These are phyloP conservation scores for Hydriomena furcata DNA, from an alignment of 2,888 invertebrate species.

Conservation along the genomic window DNA sequence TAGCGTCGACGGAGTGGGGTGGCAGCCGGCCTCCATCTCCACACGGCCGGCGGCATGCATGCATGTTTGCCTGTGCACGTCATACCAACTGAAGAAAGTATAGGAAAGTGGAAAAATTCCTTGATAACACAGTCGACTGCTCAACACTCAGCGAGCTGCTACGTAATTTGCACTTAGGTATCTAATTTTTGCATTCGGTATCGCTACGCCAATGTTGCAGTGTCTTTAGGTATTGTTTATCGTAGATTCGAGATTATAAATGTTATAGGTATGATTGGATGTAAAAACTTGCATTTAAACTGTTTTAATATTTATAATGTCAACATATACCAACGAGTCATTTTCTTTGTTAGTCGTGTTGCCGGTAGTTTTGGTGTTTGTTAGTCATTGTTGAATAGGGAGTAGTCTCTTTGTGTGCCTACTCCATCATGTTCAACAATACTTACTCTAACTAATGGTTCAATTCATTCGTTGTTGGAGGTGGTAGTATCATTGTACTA, in stretches of 20 bases:
- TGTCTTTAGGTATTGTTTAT: constrained; percentile 5
- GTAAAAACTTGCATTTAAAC: constrained; percentile 1
- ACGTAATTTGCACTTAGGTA: constrained; percentile 44
- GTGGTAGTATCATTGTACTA: constrained; percentile 40
- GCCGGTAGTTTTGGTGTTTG: constrained; percentile 49
- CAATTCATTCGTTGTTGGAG: constrained; percentile 51
- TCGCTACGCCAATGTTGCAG: not conserved
- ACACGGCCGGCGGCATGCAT: constrained; percentile 53
- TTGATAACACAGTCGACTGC: constrained; percentile 52
- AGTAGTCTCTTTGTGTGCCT: constrained; percentile 57
- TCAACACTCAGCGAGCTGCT: constrained; percentile 48
- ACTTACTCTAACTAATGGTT: constrained; percentile 58
- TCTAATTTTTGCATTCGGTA: constrained; percentile 36
- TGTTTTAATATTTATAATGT: too few species aligned
- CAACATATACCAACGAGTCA: constrained; percentile 29
- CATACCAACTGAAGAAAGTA: constrained; percentile 67
- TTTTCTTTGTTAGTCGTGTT: constrained; percentile 48
- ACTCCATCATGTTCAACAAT: constrained; percentile 50
- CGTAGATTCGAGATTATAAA: not conserved
- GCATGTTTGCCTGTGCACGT: constrained; percentile 47
- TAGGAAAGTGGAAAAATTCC: constrained; percentile 77
- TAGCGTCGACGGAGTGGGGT: constrained; percentile 52
- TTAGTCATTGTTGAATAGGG: constrained; percentile 58
- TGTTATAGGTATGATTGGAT: too few species aligned
- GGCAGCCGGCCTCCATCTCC: constrained; percentile 46